phyloP scores from a whole-genome alignment of 2,888 invertebrate genomes.

The Nymphalis polychloros region DNA sequence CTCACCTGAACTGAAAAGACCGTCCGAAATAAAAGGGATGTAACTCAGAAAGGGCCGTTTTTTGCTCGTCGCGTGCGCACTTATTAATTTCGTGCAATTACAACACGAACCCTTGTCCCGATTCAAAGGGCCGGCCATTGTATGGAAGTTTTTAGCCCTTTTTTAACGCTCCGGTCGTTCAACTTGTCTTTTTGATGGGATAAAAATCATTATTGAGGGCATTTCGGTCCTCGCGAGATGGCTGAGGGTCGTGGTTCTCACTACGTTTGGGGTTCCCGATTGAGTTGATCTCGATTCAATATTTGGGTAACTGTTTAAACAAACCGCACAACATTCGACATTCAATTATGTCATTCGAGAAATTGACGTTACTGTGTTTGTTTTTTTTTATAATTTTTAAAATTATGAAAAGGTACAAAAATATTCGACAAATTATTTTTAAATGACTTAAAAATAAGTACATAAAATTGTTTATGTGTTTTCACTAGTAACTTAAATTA shows the following conservation, averaged over 20 bases:
- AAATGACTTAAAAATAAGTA: no score
- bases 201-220: slow-evolving; percentile 43
- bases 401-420: no score
- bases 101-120: slow-evolving; percentile 32
- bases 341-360: slow-evolving; percentile 2
- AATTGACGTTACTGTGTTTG: background rate
- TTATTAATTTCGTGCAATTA: slow-evolving; percentile 36
- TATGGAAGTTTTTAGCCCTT: slow-evolving; percentile 45
- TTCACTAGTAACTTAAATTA: no score
- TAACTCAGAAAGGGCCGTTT: slow-evolving; percentile 21
- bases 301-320: slow-evolving; percentile 28
- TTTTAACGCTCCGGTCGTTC: slow-evolving; percentile 58
- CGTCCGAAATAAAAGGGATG: slow-evolving; percentile 18
- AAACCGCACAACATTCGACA: slow-evolving; percentile 4
- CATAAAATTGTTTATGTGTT: no score
- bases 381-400: background rate
- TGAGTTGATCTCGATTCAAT: slow-evolving; percentile 10
- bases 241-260: slow-evolving; percentile 24
- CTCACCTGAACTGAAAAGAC: slow-evolving; percentile 12
- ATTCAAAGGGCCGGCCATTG: slow-evolving; percentile 41
- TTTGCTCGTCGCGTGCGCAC: slow-evolving; percentile 43
- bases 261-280: slow-evolving; percentile 18
- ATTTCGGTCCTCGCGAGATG: slow-evolving; percentile 13
- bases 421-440: no score
- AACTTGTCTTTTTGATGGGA: slow-evolving; percentile 58